Base-by-base conservation (phyloP, 2,113 vertebrate genomes). In the Setophaga petechia region DNA sequence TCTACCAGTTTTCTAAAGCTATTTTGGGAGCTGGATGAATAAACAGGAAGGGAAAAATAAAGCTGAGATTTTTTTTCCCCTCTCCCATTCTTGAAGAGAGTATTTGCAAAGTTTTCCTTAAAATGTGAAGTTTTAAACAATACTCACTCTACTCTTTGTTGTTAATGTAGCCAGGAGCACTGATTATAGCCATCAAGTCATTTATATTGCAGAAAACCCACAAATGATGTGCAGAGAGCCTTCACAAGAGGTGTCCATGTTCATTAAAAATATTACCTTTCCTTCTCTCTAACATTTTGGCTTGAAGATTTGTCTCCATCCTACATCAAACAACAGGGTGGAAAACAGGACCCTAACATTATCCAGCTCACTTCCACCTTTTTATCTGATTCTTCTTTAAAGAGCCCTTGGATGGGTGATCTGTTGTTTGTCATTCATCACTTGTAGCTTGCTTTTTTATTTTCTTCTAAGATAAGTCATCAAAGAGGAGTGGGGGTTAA, bases 331-430 rank as follows among this genome's bases (percentile, higher is more conserved):
- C 22, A 82, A 18, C 31, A 83, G 67, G 6, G 21, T 81, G 68
- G 44, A 63, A 94, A 89, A 86, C n/a, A 93, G 30, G 15, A 76
- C 49, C 49, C 81, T 76, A 87, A 88, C 76, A 86, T 82, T 93
- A 39, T 63, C 67, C 68, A 84, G 30, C 55, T 93, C 58, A 76
- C 23, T 95, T 97, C 76, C 41, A 69, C 77, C 65, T 94, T 95
- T 94, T 93, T 77, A 80, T 85, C 67, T 90, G 67, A 59, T 80
- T 95, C 27, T 52, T 87, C 73, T 95, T 91, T 89, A 93, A 93
- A 94, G 87, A 85, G 63, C 46, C 58, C 43, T 65, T 80, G 55
- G 39, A 63, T 35, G 41, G 37, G 61, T 75, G 81, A 79, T 96
- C 78, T 77, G 35, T 84, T 43, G 41, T 93, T 94, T 92, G 61